Evolutionary conservation across 2,888 invertebrate species (phyloP), one percentile per base, ranked within the genome.

Genomic region (Choristoneura rosaceana): DNA sequence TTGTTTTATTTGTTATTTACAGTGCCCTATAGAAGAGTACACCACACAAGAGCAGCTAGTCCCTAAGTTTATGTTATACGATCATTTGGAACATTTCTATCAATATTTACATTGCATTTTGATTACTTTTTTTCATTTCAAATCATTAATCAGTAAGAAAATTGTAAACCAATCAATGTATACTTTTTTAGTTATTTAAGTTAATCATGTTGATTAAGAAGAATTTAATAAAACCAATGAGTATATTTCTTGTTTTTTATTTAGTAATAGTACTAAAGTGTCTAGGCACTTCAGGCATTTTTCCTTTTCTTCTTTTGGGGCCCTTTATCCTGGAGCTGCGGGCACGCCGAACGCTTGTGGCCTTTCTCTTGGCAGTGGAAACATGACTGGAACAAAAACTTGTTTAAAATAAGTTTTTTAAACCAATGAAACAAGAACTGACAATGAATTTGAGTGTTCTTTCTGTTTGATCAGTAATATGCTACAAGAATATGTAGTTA

Each of bases 321-420:
- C 41, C 71, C 74, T 25, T 74, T 74, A 52, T 85, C 83, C 64
- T 87, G 78, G 33, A 92, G 77, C 70, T 88, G 82, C 0, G 95
- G 95, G 78, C 96, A 96, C 4, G 94, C 88, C 0, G 87, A 84
- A 77, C 92, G 90, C 81, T 95, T 95, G 80, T 96, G 96, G 0
- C 95, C 95, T 62, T 87, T 85, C 77, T 94, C 85, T 55, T 94
- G 91, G 80, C 96, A 96, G 76, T 94, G 91, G 84, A 95, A 95
- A 82, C 95, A 96, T 7, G 93, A 92, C 95, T 95, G 89, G 34
- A 91, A 92, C 61, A 66, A 76, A 74, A 74, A 25, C 25, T 25
- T 25, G 25, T 25, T 25, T 25, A 25, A 25, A 25, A 25, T 25
- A 25, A 25, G 2, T 25, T 25, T 25, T 25, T 25, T 25, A 25